Base-by-base conservation (phyloP, 2,888 invertebrate species). In the Calameuta filiformis region DNA sequence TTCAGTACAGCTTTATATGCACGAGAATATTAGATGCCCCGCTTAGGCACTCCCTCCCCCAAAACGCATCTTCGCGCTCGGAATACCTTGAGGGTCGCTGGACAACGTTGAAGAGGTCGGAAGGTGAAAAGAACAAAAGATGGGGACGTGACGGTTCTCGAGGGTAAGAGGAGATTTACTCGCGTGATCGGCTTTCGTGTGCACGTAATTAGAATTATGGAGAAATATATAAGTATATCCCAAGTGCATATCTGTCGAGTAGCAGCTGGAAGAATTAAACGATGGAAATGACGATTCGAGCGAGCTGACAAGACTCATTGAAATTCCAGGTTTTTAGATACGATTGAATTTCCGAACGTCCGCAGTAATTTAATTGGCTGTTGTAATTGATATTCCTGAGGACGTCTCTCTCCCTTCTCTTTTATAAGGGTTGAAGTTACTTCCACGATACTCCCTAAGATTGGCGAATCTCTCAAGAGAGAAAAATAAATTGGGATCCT, bases 331-430 rank as follows among this genome's bases (percentile, higher is more conserved):
- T 31, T 31, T 33, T 71, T 71, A 12, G 31, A 71, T 71, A 71
- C 9, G 3, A 71, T 71, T 33, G 71, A 71, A 71, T 33, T 33
- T 71, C 12, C 31, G 31, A 71, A 15, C 15, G 12, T 71, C 71
- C 33, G 33, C 71, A 31, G 71, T 71, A 71, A 71, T 71, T 71
- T 71, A 71, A 71, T 71, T 71, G 31, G 71, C 12, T 15, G 12
- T 30, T 71, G 71, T 71, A 71, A 71, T 71, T 71, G 31, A 71
- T 71, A 71, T 71, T 33, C 71, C 12, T 31, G 71, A 31, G 71
- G 12, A 12, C 11, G 71, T 2, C 71, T 71, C 71, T 71, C 31
- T 31, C 12, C 71, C 15, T 33, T 71, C 71, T 11, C 15, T 11
- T 33, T 71, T 15, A 56, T 56, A 56, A 56, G 9, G 15, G 23